Conservation (phyloP, 2,888 invertebrate genomes). For the Pseudococcus viburni region DNA sequence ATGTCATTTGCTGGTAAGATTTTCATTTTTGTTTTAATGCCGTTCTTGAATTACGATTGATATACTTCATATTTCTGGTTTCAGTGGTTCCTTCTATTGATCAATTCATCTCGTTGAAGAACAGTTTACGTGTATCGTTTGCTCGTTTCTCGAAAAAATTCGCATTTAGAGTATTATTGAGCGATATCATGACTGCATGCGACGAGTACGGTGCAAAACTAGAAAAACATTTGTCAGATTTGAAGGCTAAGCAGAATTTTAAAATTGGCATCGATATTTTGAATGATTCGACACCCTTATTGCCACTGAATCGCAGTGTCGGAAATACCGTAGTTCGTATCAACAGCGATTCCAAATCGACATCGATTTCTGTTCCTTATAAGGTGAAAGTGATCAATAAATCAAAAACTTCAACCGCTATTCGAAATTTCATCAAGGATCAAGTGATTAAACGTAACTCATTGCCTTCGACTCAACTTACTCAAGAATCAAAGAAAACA, state of each 20-base stretch:
- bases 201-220: not conserved
- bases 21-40: not conserved
- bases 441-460: not conserved
- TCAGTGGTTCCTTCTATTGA: not conserved
- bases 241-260: not conserved
- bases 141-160: slow-evolving; percentile 37
- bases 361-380: not conserved
- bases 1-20: not conserved
- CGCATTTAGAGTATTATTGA: not conserved
- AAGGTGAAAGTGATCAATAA: not conserved
- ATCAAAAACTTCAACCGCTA: not conserved
- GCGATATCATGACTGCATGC: not conserved
- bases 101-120: not conserved
- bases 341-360: not conserved
- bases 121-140: not conserved
- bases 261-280: not conserved
- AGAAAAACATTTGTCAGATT: not conserved
- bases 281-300: not conserved
- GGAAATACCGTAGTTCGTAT: not conserved
- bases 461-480: not conserved
- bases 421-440: not conserved
- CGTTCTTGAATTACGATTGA: not conserved
- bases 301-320: not conserved
- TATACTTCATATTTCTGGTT: not conserved
- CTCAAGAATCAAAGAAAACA: not conserved